phyloP scores from a whole-genome alignment of 2,797 vertebrate genomes.

The Bufotes viridis region DNA sequence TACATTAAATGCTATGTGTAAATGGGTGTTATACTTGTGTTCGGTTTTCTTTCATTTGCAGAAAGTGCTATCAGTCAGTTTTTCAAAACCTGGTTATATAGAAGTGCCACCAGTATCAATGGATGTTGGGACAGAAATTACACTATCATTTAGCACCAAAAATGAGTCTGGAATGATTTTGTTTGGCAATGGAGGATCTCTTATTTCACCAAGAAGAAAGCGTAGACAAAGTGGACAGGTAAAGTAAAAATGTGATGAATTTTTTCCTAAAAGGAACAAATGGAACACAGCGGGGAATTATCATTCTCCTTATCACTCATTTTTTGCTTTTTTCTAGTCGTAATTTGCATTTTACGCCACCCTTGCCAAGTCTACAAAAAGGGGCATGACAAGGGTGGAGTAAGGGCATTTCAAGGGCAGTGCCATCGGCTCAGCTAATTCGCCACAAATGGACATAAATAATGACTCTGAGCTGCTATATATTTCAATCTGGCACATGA shows the following conservation, averaged over 20 bases:
- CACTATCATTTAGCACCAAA: slow-evolving; percentile 94
- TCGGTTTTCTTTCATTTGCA: slow-evolving; percentile 66
- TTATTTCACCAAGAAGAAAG: slow-evolving; percentile 78
- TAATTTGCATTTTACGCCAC: no score
- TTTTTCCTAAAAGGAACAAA: background rate
- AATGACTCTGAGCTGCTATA: no score
- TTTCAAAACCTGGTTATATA: slow-evolving; percentile 88
- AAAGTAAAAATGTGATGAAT: slow-evolving; percentile 15
- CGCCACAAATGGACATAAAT: no score
- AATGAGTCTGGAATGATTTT: slow-evolving; percentile 90
- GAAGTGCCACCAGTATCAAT: slow-evolving; percentile 84
- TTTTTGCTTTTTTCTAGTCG: no score
- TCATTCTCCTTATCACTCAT: no score
- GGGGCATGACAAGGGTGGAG: no score
- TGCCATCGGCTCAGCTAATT: no score
- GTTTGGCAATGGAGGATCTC: slow-evolving; percentile 78
- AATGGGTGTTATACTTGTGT: background rate
- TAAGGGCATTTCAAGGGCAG: no score
- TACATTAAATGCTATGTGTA: background rate
- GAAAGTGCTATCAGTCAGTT: slow-evolving; percentile 93
- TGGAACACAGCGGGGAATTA: no score
- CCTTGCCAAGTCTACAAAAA: no score
- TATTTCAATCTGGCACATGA: no score
- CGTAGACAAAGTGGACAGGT: slow-evolving; percentile 86
- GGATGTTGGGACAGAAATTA: slow-evolving; percentile 86